Conservation (phyloP, 2,797 vertebrate species). For the Vipera latastei region DNA sequence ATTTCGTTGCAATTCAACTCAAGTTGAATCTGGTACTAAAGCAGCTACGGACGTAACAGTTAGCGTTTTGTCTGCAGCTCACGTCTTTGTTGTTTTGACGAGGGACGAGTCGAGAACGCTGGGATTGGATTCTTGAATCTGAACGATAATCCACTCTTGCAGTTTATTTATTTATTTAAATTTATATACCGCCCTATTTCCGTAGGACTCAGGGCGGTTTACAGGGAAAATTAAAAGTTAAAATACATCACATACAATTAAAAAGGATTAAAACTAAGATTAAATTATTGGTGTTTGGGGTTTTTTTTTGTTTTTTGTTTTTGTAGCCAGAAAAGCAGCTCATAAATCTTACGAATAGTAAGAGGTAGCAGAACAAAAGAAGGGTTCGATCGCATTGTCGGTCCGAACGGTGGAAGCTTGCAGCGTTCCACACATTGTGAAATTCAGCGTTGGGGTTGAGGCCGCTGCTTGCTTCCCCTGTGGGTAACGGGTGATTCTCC, state of each 20-base stretch:
- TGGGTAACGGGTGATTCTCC: background rate
- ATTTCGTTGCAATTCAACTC: background rate
- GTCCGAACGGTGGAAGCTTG: background rate
- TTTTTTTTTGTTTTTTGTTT: no score
- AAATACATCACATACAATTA: no score
- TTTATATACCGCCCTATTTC: no score
- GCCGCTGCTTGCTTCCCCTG: background rate
- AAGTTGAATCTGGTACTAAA: background rate
- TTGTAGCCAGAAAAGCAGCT: background rate
- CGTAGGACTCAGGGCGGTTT: no score
- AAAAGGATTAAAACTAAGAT: no score
- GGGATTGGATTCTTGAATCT: background rate
- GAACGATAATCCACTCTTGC: background rate
- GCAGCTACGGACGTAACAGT: background rate
- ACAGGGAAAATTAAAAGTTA: no score
- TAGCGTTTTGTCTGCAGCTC: background rate
- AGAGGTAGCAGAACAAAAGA: background rate
- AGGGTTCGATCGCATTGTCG: background rate
- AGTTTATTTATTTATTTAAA: no score
- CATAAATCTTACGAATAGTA: background rate
- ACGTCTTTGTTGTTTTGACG: background rate
- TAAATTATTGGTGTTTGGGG: no score
- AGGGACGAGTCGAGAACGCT: background rate
- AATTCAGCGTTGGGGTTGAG: no score
- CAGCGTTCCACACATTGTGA: rapidly evolving